These are phyloP conservation scores for Sterrhoptilus dennistouni DNA, from an alignment of 2,113 vertebrate genomes.

Conservation along the genomic window DNA sequence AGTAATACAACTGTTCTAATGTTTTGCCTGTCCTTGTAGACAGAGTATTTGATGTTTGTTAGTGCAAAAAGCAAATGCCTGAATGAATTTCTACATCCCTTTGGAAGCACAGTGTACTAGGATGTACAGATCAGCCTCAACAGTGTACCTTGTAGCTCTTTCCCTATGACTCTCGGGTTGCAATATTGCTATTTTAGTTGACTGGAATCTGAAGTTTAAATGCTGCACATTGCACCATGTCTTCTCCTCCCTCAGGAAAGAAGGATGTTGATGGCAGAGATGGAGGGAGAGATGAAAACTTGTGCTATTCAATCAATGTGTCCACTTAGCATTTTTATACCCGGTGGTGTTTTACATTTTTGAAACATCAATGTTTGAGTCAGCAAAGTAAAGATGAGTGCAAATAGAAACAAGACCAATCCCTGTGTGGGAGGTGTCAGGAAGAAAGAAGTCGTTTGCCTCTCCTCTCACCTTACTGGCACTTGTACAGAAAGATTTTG, in stretches of 20 bases:
- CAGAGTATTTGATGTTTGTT: neutral
- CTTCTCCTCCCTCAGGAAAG: neutral
- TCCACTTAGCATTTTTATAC: constrained; percentile 8
- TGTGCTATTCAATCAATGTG: neutral
- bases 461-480: constrained; percentile 19
- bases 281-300: neutral
- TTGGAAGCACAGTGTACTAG: neutral
- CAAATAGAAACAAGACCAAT: neutral
- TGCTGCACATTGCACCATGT: rapidly evolving
- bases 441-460: neutral
- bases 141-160: neutral
- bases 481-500: neutral
- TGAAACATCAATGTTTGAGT: neutral
- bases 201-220: neutral
- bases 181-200: neutral
- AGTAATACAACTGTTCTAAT: neutral
- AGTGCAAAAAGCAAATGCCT: neutral
- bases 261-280: neutral
- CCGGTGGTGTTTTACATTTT: neutral
- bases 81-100: neutral
- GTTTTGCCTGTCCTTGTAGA: neutral
- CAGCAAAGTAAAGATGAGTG: neutral
- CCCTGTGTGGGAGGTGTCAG: neutral
- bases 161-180: neutral
- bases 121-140: neutral